Base-by-base conservation (phyloP, 2,888 invertebrate species). In the Scaptomyza tumidula region DNA sequence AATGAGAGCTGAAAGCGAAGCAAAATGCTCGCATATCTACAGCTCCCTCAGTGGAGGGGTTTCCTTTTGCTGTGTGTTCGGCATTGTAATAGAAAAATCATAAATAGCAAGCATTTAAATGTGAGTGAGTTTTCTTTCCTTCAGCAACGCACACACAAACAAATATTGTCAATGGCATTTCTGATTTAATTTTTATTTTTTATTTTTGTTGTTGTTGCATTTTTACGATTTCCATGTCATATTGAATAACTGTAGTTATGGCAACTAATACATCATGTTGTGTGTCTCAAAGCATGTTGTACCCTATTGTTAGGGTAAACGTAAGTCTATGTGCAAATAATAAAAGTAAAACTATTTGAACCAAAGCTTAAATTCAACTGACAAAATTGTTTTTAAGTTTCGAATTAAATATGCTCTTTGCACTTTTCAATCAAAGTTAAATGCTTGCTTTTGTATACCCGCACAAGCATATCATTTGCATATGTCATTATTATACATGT, bases 241-340 rank as follows among this genome's bases (percentile, higher is more conserved):
- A 67, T 67, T 65, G 52, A 84, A 81, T 72, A 64, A 52, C 49
- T 50, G 86, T 73, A 65, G 71, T 68, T 67, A 80, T 73, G 76
- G 56, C 53, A 73, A 69, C 71, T 57, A 39, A 37, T 61, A 31
- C 46, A 50, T 48, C 24, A 24, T 50, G 45, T 31, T n/a, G 39
- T 43, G 35, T 44, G 44, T 46, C 43, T 46, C 43, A 41, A 45
- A 61, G 10, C 11, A 19, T 19, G 11, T n/a, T 14, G 2, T 50
- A 2, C 19, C 1, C 39, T 31, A 16, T 7, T 4, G 4, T 19
- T 11, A 41, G 49, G 6, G 39, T 19, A 63, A 11, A 9, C 6
- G 14, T 2, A 13, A 53, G 6, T 35, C 27, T 46, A 9, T 54
- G 39, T 39, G 13, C 41, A 35, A 48, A 41, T 54, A 29, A 13